Percentiles rank a stretch among this genome's conserved stretches.
These are phyloP conservation scores for Sinosuthora webbiana DNA, from an alignment of 2,113 vertebrate genomes.

Conservation along the genomic window DNA sequence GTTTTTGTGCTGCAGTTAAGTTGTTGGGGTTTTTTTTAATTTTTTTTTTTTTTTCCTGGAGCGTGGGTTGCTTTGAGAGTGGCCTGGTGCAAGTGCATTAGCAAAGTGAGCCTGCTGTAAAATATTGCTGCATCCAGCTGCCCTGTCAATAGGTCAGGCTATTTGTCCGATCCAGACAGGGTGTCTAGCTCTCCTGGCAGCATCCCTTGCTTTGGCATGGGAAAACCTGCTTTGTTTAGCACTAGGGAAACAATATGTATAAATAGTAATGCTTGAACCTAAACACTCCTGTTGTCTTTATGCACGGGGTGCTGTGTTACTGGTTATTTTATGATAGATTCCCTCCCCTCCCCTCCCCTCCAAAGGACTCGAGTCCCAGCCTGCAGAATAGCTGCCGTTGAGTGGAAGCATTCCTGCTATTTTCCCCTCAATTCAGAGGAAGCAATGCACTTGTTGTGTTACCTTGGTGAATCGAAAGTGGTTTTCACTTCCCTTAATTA, in stretches of 20 bases:
- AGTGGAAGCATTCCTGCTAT: conserved; percentile 47
- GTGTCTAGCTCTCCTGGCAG: conserved; percentile 79
- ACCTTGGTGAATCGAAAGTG: conserved; percentile 61
- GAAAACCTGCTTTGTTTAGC: conserved; percentile 88
- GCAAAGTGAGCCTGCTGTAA: conserved; percentile 58
- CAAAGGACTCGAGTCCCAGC: neutral
- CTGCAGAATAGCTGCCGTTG: conserved; percentile 40
- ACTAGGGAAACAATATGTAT: conserved; percentile 80
- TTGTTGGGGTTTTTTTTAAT: neutral
- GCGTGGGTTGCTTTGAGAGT: conserved; percentile 12
- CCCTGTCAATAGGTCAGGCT: conserved; percentile 61
- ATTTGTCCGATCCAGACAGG: conserved; percentile 73
- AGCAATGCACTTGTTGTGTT: conserved; percentile 69
- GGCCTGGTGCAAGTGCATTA: conserved; percentile 58
- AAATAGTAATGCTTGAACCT: conserved; percentile 86
- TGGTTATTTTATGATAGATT: conserved; percentile 49
- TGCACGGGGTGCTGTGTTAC: conserved; percentile 15
- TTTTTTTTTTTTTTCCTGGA: neutral
- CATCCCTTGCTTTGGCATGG: conserved; percentile 78
- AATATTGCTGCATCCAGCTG: conserved; percentile 48
- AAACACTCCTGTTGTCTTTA: conserved; percentile 56
- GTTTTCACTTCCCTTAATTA: conserved; percentile 70
- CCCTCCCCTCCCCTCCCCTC: neutral
- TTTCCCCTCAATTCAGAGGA: conserved; percentile 58
- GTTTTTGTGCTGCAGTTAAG: conserved; percentile 13